These are phyloP conservation scores for Hyla sarda DNA, from an alignment of 2,113 vertebrate genomes.

Conservation along the genomic window DNA sequence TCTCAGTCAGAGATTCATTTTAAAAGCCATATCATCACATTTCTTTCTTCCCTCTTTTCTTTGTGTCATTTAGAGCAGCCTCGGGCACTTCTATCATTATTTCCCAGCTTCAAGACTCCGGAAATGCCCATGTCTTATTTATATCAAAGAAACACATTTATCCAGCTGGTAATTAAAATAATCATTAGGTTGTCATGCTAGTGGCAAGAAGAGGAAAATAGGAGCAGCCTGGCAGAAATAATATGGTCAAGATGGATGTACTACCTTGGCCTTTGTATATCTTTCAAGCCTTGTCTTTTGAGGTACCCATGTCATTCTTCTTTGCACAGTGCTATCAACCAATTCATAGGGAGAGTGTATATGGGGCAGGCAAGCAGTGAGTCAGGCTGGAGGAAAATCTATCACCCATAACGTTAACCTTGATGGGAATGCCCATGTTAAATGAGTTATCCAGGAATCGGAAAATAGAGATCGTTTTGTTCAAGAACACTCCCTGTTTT, in stretches of 20 bases:
- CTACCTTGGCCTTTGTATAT: no score
- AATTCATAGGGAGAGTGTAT: no score
- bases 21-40: background rate
- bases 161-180: constrained; percentile 10
- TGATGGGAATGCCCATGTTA: no score
- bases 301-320: no score
- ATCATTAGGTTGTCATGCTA: constrained; percentile 9
- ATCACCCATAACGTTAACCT: no score
- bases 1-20: background rate
- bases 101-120: background rate
- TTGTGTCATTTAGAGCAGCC: background rate
- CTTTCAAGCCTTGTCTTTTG: background rate
- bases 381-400: no score
- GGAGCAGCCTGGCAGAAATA: background rate
- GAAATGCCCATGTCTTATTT: background rate
- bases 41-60: background rate
- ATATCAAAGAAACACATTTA: constrained; percentile 18
- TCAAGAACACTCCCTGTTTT: no score
- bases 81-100: background rate
- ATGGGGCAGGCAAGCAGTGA: no score
- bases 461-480: no score
- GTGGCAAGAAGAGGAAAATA: background rate
- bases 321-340: no score
- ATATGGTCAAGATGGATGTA: no score
- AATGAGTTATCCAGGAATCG: no score